Conservation (phyloP, 2,888 invertebrate species). For the Drosophila percnosoma region DNA sequence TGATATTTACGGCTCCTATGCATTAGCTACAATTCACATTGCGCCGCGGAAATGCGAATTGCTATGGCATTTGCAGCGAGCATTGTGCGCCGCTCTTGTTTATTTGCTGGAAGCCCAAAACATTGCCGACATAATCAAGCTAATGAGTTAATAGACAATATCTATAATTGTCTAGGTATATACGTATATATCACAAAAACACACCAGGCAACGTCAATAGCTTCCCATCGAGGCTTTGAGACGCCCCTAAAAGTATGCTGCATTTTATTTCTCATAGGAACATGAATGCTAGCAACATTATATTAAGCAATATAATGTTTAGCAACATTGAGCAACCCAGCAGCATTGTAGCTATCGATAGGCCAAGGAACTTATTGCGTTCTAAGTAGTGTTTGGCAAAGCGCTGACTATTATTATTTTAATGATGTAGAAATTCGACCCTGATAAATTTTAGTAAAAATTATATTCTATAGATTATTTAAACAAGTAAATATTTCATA, state of each 20-base stretch:
- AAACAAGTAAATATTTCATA: background rate
- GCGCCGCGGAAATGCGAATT: constrained; percentile 36
- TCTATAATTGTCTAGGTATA: background rate
- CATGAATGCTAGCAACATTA: constrained; percentile 26
- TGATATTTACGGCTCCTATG: constrained; percentile 31
- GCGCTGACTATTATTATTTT: background rate
- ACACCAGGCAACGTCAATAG: background rate
- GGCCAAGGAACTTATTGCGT: background rate
- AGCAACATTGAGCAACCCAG: constrained; percentile 18
- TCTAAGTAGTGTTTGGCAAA: background rate
- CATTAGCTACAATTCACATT: constrained; percentile 37
- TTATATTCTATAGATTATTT: background rate
- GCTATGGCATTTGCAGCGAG: constrained; percentile 19
- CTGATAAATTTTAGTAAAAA: background rate
- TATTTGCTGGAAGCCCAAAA: constrained; percentile 11
- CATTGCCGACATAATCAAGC: constrained; percentile 32
- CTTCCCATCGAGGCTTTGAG: background rate
- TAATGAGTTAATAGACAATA: constrained; percentile 37
- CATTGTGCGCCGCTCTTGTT: constrained; percentile 11
- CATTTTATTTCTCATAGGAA: background rate
- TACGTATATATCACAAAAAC: background rate
- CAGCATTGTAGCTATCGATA: constrained; percentile 21
- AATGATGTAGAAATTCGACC: background rate
- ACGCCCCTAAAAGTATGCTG: constrained; percentile 45
- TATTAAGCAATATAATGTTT: constrained; percentile 17